phyloP scores from a whole-genome alignment of 2,797 vertebrate species.

The Micropoecilia bifurca region DNA sequence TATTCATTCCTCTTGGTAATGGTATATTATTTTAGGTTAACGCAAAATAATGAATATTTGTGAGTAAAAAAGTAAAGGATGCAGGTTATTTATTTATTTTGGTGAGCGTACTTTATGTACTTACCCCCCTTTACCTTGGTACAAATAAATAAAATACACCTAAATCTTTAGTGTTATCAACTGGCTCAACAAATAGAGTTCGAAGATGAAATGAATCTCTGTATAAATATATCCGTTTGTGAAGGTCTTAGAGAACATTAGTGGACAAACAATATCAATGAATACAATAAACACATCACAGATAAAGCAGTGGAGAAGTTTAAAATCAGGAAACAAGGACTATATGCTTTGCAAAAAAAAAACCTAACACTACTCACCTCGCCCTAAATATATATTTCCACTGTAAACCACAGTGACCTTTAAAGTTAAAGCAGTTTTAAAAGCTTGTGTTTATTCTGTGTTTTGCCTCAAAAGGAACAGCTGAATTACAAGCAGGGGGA shows the following conservation, averaged over 20 bases:
- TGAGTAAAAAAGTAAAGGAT: neutral
- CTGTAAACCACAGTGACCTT: too few species aligned
- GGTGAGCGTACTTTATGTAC: neutral
- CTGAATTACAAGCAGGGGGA: neutral
- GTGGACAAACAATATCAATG: neutral
- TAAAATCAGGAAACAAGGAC: neutral
- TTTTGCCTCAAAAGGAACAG: neutral
- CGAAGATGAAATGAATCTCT: neutral
- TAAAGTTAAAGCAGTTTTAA: neutral
- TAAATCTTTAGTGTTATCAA: neutral
- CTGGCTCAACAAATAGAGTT: neutral
- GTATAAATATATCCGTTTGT: neutral
- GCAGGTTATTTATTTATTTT: neutral
- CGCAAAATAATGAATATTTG: neutral
- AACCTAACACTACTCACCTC: neutral
- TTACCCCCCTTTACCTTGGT: neutral
- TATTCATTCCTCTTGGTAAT: neutral
- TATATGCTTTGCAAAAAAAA: neutral
- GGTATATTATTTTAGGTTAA: neutral
- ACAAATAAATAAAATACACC: neutral
- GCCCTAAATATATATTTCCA: neutral
- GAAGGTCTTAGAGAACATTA: neutral
- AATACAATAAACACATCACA: neutral
- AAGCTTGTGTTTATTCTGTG: neutral
- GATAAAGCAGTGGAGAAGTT: neutral